Percentiles rank a stretch among this genome's conserved stretches.
These are phyloP conservation scores for Cryptomyrus ogoouensis DNA, from an alignment of 2,113 vertebrate genomes.

Conservation along the genomic window DNA sequence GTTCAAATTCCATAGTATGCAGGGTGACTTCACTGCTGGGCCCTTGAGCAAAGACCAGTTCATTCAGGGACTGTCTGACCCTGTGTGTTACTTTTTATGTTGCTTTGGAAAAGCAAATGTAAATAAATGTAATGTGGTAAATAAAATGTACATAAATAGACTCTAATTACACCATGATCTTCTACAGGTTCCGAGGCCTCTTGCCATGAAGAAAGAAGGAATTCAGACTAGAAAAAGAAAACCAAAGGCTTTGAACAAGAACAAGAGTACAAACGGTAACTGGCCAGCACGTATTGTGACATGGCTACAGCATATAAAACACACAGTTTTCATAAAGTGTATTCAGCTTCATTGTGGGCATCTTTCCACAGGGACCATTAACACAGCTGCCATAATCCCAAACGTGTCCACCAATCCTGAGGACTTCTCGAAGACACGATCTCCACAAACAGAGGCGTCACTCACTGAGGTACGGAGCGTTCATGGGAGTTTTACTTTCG, in stretches of 20 bases:
- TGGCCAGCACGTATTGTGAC: not conserved
- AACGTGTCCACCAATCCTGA: not conserved
- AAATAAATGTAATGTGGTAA: not conserved
- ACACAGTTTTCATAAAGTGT: not conserved
- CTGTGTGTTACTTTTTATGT: not conserved
- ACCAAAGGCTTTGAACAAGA: conserved; percentile 62
- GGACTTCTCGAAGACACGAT: not conserved
- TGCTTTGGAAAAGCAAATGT: not conserved
- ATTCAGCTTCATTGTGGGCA: not conserved
- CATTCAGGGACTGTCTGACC: not conserved
- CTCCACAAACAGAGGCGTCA: not conserved
- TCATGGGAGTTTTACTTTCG: not conserved
- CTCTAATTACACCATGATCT: conserved; percentile 10
- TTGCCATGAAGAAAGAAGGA: conserved; percentile 98
- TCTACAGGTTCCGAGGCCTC: conserved; percentile 80
- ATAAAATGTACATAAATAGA: not conserved
- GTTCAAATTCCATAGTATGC: not conserved
- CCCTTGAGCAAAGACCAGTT: not conserved
- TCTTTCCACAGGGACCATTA: not conserved
- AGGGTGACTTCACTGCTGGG: not conserved
- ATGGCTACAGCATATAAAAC: not conserved
- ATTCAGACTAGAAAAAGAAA: conserved; percentile 96
- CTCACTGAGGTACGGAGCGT: not conserved
- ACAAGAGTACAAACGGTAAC: not conserved
- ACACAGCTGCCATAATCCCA: not conserved